A percentile compares a stretch with the other conserved stretches of the same genome.
phyloP scores from a whole-genome alignment of 1,140 invertebrate genomes.

The Samia ricini region DNA sequence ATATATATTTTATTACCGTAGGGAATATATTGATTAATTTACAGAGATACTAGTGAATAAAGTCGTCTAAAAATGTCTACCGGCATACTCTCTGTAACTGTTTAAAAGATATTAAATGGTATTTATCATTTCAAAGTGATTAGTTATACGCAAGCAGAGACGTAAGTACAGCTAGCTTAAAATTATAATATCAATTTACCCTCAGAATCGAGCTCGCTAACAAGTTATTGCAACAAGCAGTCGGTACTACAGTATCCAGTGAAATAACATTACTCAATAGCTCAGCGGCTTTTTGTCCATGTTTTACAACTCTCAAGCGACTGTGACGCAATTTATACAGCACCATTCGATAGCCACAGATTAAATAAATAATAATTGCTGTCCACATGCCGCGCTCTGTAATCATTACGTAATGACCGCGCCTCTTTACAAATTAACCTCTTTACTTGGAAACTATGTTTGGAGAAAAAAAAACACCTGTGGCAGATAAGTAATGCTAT shows the following conservation, averaged over 20 bases:
- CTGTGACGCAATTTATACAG: constrained; percentile 2
- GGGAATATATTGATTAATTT: no score
- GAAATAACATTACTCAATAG: constrained; percentile 7
- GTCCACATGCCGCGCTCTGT: constrained; percentile 1
- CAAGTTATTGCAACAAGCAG: constrained; percentile 10
- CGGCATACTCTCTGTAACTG: no score
- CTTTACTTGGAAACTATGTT: neutral
- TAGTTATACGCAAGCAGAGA: no score
- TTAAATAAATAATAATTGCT: constrained; percentile 10
- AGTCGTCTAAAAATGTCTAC: no score
- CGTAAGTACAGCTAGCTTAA: no score
- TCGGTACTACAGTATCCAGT: neutral
- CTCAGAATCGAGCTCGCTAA: constrained; percentile 3
- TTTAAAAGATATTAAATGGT: no score
- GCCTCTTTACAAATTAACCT: neutral
- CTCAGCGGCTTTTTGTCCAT: constrained; percentile 6
- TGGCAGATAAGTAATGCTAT: no score
- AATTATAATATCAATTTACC: constrained; percentile 1
- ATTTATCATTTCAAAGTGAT: no score
- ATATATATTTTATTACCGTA: no score
- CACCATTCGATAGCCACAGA: constrained; percentile 3
- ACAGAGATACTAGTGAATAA: no score
- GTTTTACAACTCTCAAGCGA: constrained; percentile 2
- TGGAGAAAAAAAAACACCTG: neutral
- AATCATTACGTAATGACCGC: neutral